phyloP scores from a whole-genome alignment of 2,797 vertebrate species.

The Acrocephalus scirpaceus region DNA sequence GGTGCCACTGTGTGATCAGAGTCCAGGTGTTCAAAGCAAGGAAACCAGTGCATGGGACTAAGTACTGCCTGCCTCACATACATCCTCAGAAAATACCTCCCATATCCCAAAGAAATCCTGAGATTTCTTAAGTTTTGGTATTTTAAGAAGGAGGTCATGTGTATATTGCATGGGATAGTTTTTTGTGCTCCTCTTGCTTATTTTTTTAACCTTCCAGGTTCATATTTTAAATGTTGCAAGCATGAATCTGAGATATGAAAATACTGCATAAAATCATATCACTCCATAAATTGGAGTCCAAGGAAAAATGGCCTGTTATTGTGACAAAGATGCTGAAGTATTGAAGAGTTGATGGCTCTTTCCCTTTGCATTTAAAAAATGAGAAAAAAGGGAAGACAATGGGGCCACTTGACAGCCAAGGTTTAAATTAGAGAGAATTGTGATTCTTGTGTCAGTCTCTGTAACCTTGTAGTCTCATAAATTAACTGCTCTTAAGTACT shows the following conservation, averaged over 20 bases:
- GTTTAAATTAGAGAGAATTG: background rate
- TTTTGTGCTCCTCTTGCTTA: background rate
- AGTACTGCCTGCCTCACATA: background rate
- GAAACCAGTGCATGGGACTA: background rate
- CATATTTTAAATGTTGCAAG: background rate
- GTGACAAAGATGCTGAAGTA: background rate
- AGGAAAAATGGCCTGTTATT: background rate
- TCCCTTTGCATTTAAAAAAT: background rate
- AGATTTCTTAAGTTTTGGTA: background rate
- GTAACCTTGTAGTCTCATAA: constrained; percentile 25
- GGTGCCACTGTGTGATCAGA: fast-evolving
- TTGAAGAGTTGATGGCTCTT: background rate
- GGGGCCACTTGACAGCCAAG: background rate
- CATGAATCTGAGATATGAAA: background rate
- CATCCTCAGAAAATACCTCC: background rate
- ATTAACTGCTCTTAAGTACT: constrained; percentile 54
- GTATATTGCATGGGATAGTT: background rate
- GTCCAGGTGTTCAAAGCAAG: background rate
- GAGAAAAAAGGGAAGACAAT: background rate
- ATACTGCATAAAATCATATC: background rate
- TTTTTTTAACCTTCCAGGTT: background rate
- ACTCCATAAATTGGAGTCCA: background rate
- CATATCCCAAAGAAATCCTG: background rate
- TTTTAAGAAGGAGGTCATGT: background rate
- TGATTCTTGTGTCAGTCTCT: background rate